Evolutionary conservation across 1,140 invertebrate species (phyloP).

Genomic region (Reticulitermes speratus): DNA sequence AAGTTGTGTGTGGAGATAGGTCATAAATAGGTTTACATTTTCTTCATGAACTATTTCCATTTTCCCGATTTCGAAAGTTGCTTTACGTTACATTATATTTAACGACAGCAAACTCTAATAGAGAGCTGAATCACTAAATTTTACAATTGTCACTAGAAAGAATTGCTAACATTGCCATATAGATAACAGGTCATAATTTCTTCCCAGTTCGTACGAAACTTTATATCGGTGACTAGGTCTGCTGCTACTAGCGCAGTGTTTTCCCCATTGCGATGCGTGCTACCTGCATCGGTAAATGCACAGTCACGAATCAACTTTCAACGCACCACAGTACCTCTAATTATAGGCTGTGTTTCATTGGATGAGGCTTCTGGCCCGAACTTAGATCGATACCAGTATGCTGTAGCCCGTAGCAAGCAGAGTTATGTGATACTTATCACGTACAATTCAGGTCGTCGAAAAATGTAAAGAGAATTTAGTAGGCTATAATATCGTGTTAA

Average conservation of each 20-base stretch:
- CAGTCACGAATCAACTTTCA: not conserved
- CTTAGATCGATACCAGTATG: not conserved
- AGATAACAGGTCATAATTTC: no score
- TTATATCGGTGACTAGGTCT: not conserved
- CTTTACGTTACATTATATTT: no score
- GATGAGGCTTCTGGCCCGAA: not conserved
- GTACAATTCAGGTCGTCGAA: not conserved
- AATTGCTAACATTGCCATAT: no score
- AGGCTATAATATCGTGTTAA: not conserved
- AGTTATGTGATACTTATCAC: not conserved
- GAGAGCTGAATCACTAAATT: no score
- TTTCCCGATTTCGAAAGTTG: no score
- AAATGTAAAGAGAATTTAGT: not conserved
- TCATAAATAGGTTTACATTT: no score
- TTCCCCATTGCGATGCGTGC: not conserved
- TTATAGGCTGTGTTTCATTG: slow-evolving; percentile 12
- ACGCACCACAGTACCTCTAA: not conserved
- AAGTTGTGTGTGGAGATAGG: no score
- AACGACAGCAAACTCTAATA: no score
- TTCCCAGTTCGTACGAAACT: no score
- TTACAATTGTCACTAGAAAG: no score
- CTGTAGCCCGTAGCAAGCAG: not conserved
- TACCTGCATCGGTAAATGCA: not conserved
- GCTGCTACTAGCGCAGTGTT: not conserved
- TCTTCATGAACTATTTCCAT: no score